These are phyloP conservation scores for Phaethon lepturus DNA, from an alignment of 2,113 vertebrate genomes.

Conservation along the genomic window DNA sequence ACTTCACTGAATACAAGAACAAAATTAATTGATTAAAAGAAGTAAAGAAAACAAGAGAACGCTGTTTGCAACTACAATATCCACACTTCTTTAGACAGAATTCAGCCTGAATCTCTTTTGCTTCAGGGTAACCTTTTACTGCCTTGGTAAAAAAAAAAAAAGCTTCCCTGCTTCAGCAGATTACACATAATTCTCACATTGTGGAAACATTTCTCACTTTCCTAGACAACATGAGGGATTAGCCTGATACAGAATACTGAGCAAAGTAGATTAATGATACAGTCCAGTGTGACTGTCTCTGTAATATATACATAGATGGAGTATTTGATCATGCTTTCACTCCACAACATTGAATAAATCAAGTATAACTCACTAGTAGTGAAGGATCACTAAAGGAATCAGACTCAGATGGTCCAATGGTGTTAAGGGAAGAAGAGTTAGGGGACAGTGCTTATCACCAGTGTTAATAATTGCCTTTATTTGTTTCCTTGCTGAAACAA, in stretches of 20 bases:
- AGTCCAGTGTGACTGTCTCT: background rate
- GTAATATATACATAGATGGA: background rate
- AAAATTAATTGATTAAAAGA: accelerated
- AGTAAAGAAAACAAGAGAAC: background rate
- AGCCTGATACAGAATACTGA: background rate
- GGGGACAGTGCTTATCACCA: background rate
- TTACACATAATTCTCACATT: background rate
- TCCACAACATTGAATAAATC: background rate
- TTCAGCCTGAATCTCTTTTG: background rate
- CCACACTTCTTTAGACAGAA: background rate
- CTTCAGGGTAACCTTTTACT: background rate
- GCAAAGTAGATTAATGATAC: background rate
- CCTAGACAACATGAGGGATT: background rate
- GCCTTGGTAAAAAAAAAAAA: background rate
- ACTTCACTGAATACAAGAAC: background rate
- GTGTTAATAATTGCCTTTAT: background rate
- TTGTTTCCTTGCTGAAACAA: background rate
- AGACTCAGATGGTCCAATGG: background rate
- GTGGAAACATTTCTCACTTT: background rate
- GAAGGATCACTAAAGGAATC: background rate
- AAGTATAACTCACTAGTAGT: background rate
- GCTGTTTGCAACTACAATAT: background rate
- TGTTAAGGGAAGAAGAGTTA: background rate
- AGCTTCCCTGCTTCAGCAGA: background rate
- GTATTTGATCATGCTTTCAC: background rate